A percentile compares a stretch with the other conserved stretches of the same genome.
Evolutionary conservation across 2,888 invertebrate genomes (phyloP).

Genomic region (Sarcophaga subvicina): DNA sequence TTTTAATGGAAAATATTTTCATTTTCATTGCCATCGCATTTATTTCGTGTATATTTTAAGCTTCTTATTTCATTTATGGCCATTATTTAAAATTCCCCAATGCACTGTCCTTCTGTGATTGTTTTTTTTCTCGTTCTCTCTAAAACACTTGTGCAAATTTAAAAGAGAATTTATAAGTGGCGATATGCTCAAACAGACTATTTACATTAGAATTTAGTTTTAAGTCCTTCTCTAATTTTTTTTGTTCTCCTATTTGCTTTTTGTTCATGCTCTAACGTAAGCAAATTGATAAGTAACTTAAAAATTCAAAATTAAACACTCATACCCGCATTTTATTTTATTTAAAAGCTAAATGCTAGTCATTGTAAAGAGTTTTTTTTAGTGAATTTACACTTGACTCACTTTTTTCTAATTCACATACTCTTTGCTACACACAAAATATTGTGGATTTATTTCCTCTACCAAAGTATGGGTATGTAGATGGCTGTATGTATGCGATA

Average conservation of each 20-base stretch:
- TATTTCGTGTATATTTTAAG: neutral
- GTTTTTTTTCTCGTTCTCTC: neutral
- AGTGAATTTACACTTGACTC: too few species aligned
- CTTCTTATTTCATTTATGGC: neutral
- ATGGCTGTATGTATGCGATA: too few species aligned
- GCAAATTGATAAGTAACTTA: conserved; percentile 6
- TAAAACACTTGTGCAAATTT: conserved; percentile 35
- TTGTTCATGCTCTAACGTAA: neutral
- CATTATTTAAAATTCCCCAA: neutral
- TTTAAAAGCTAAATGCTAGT: neutral
- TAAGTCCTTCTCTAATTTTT: neutral
- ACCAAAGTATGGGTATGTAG: too few species aligned
- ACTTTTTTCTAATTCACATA: too few species aligned
- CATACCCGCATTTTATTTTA: neutral
- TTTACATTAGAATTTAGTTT: conserved; percentile 40
- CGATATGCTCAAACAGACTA: conserved; percentile 25
- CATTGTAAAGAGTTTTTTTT: neutral
- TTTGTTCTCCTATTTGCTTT: neutral
- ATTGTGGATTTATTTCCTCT: too few species aligned
- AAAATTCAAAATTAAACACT: neutral
- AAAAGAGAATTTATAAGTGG: conserved; percentile 49
- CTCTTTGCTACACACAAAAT: too few species aligned
- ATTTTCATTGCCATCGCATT: neutral
- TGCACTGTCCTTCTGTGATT: neutral
- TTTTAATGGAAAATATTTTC: too few species aligned